phyloP scores from a whole-genome alignment of 2,888 invertebrate species.

The Drosophila neonasuta region DNA sequence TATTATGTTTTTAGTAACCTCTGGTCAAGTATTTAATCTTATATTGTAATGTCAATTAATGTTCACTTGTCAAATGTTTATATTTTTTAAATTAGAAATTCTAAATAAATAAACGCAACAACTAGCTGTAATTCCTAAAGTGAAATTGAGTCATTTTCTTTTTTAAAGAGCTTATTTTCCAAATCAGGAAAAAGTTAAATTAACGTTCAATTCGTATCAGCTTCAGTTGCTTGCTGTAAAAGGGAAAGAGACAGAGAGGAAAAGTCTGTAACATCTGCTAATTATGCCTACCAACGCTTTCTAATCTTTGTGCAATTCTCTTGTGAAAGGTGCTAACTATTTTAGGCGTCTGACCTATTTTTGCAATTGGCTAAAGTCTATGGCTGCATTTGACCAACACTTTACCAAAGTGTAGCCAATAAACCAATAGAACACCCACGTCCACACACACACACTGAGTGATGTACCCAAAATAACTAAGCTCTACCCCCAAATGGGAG shows the following conservation, averaged over 20 bases:
- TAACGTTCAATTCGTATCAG: neutral
- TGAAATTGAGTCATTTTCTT: no score
- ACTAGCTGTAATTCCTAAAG: no score
- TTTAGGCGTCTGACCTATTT: neutral
- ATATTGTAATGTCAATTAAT: no score
- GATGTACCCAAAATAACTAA: constrained; percentile 30
- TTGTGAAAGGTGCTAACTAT: neutral
- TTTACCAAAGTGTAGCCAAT: constrained; percentile 27
- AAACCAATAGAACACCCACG: constrained; percentile 16
- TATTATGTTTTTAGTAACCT: no score
- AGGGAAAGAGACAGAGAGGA: neutral
- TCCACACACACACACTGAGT: no score
- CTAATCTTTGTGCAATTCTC: neutral
- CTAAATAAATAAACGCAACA: no score
- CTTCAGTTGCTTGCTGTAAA: neutral
- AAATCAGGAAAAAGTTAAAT: neutral
- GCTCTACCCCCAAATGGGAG: constrained; percentile 22
- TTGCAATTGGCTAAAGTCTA: neutral
- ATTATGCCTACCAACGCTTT: neutral
- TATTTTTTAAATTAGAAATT: no score
- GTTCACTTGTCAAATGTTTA: no score
- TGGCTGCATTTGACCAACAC: neutral
- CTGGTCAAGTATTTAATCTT: no score
- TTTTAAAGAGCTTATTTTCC: no score
- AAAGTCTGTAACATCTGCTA: neutral